Evolutionary conservation across 2,113 vertebrate genomes (phyloP).

Genomic region (Synchiropus splendidus): DNA sequence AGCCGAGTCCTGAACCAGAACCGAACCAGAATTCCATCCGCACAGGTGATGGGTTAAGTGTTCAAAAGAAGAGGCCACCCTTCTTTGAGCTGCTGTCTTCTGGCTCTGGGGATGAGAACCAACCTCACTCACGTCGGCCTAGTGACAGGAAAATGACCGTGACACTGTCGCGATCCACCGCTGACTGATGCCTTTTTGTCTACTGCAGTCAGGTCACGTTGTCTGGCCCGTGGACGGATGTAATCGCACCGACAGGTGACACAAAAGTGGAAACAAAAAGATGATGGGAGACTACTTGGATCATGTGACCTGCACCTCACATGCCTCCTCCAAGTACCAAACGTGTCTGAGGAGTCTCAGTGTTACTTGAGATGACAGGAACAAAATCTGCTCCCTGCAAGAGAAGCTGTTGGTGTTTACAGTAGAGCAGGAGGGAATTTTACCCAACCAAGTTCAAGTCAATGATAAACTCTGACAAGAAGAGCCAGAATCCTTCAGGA

Average conservation of each 20-base stretch:
- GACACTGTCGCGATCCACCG: slow-evolving; percentile 18
- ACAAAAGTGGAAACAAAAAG: slow-evolving; percentile 49
- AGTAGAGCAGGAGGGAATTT: too few relatives aligned
- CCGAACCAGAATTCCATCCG: too few relatives aligned
- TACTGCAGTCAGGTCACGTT: slow-evolving; percentile 35
- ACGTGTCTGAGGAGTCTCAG: slow-evolving; percentile 13
- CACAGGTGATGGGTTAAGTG: too few relatives aligned
- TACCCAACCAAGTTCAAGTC: too few relatives aligned
- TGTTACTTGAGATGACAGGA: slow-evolving; percentile 21
- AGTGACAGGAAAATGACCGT: slow-evolving; percentile 31
- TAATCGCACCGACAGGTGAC: slow-evolving; percentile 63
- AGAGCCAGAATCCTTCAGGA: too few relatives aligned
- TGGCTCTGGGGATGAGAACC: slow-evolving; percentile 21
- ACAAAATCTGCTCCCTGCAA: too few relatives aligned
- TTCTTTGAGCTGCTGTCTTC: not conserved
- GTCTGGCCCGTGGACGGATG: slow-evolving; percentile 9
- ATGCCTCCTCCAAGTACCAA: slow-evolving; percentile 14
- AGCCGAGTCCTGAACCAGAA: too few relatives aligned
- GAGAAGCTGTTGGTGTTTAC: too few relatives aligned
- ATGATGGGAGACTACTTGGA: slow-evolving; percentile 39
- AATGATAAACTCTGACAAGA: too few relatives aligned
- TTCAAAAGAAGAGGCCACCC: too few relatives aligned
- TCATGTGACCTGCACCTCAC: slow-evolving; percentile 44
- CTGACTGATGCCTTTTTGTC: slow-evolving; percentile 57
- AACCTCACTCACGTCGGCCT: slow-evolving; percentile 36